Conservation (phyloP, 1,140 invertebrate species). For the Drosophila chauvacae region DNA sequence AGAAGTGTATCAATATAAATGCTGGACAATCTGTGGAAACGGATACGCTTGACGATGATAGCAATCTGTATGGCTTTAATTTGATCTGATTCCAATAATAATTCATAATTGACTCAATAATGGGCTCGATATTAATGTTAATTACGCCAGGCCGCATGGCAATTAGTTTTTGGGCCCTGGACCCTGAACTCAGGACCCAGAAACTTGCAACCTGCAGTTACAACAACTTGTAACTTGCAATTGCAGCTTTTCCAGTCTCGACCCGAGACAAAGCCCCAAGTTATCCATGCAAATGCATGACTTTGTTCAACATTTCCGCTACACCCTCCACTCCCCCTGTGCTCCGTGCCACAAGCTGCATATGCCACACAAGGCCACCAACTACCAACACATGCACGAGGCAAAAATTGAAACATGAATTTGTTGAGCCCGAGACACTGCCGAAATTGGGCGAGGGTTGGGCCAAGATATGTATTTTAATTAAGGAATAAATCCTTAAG, state of each 20-base stretch:
- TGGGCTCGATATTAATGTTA: conserved; percentile 60
- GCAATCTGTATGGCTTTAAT: conserved; percentile 11
- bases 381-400: not conserved
- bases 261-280: conserved; percentile 24
- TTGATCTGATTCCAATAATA: conserved; percentile 51
- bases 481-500: not conserved
- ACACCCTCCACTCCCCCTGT: not conserved
- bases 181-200: not conserved
- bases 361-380: conserved; percentile 12
- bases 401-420: conserved; percentile 40
- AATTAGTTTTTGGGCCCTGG: conserved; percentile 26
- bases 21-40: conserved; percentile 1
- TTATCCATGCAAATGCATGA: conserved; percentile 43
- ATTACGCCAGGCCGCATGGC: conserved; percentile 41
- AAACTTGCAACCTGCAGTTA: not conserved
- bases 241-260: conserved; percentile 23
- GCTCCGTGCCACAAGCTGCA: not conserved
- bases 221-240: conserved; percentile 11
- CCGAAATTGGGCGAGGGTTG: conserved; percentile 2
- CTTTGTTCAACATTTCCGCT: conserved; percentile 65
- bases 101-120: conserved; percentile 63
- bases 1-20: conserved; percentile 5
- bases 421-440: conserved; percentile 24
- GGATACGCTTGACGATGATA: conserved; percentile 19
- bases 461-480: not conserved